Percentiles rank a stretch among this genome's conserved stretches.
These are phyloP conservation scores for Orthonychiurus folsomi DNA, from an alignment of 2,888 invertebrate genomes.

Conservation along the genomic window DNA sequence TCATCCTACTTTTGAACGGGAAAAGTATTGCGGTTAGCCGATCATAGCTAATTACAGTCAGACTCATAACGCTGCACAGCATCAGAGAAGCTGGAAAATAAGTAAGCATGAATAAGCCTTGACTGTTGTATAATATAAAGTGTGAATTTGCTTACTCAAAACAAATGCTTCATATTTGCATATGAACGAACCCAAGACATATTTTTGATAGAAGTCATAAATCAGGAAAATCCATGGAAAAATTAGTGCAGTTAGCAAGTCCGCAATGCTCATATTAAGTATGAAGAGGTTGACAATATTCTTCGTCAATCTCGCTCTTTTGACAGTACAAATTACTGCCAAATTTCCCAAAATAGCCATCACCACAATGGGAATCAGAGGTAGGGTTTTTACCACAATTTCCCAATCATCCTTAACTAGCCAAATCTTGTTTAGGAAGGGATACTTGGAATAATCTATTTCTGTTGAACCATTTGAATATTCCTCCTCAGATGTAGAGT, in stretches of 20 bases:
- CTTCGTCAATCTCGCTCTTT: conserved; percentile 55
- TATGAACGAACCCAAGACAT: conserved; percentile 60
- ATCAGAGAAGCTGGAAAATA: conserved; percentile 55
- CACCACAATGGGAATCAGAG: conserved; percentile 55
- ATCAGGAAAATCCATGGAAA: conserved; percentile 69
- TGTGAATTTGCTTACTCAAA: conserved; percentile 51
- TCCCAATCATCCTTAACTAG: conserved; percentile 44
- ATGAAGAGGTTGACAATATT: conserved; percentile 64
- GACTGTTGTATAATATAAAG: conserved; percentile 3
- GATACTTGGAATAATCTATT: background rate
- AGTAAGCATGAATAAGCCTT: conserved; percentile 1
- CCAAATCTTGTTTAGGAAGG: background rate
- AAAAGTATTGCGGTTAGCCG: conserved; percentile 69
- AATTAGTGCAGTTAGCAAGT: conserved; percentile 56
- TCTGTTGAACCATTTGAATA: background rate
- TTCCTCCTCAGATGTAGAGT: background rate
- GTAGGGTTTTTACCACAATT: conserved; percentile 53
- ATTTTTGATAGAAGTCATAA: conserved; percentile 69
- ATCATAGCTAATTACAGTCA: conserved; percentile 71
- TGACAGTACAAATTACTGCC: conserved; percentile 56
- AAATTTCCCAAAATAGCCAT: conserved; percentile 60
- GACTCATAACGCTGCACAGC: conserved; percentile 65
- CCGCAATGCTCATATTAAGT: conserved; percentile 64
- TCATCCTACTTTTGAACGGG: conserved; percentile 61
- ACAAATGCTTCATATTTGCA: conserved; percentile 69